Percentiles rank a stretch among this genome's conserved stretches.
These are phyloP conservation scores for Microcebus tavaratra DNA, from an alignment of 2,113 vertebrate species.

Conservation along the genomic window DNA sequence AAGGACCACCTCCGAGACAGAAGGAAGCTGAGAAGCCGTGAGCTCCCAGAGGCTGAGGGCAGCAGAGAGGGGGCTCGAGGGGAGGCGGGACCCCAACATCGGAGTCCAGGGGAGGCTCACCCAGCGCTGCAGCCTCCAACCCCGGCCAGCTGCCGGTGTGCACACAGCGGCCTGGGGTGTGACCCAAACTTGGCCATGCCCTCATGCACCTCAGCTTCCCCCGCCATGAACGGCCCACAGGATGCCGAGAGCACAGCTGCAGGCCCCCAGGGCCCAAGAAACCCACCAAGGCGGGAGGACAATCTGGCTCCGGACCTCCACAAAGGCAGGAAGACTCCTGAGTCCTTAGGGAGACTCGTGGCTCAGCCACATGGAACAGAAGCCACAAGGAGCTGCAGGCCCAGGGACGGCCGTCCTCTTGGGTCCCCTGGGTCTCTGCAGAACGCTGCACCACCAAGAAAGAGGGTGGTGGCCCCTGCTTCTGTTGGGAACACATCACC, in stretches of 20 bases:
- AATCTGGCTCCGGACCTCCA: rapidly evolving
- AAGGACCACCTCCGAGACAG: too few relatives aligned
- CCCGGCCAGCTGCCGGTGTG: too few relatives aligned
- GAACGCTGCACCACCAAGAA: neutral
- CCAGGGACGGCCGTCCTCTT: neutral
- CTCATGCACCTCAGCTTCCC: neutral
- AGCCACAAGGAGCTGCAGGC: rapidly evolving
- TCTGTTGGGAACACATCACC: neutral
- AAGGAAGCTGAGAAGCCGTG: too few relatives aligned
- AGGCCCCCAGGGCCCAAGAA: neutral
- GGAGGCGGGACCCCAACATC: too few relatives aligned
- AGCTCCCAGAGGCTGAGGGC: too few relatives aligned
- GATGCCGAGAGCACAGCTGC: rapidly evolving
- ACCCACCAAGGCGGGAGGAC: too few relatives aligned
- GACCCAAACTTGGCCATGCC: neutral
- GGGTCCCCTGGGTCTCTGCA: neutral
- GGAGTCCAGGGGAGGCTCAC: too few relatives aligned
- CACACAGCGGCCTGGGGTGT: rapidly evolving
- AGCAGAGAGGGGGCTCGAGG: too few relatives aligned
- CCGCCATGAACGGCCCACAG: rapidly evolving
- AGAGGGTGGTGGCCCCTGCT: neutral
- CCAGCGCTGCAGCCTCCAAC: too few relatives aligned
- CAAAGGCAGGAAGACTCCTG: rapidly evolving
- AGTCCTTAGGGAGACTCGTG: neutral
- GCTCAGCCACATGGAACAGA: neutral